Evolutionary conservation across 2,888 invertebrate species (phyloP).

Genomic region (Halictus quadricinctus): DNA sequence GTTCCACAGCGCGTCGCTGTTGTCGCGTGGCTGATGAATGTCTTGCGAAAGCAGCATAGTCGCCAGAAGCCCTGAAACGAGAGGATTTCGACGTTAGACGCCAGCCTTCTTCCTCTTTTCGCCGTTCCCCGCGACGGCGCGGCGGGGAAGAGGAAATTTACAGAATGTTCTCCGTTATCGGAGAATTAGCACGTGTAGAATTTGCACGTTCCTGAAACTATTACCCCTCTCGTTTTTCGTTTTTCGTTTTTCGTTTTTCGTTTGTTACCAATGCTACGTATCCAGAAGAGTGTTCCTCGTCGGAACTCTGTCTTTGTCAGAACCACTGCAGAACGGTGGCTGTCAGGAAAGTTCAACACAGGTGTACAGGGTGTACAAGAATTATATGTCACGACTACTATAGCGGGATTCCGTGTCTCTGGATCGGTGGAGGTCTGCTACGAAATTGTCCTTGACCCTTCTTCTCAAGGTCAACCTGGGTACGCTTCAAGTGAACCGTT

Average conservation of each 20-base stretch:
- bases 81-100: constrained; percentile 57
- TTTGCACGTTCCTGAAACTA: constrained; percentile 8
- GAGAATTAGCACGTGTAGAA: not conserved
- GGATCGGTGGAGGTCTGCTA: too few relatives aligned
- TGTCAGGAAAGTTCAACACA: not conserved
- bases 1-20: constrained; percentile 56
- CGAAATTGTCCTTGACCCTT: too few relatives aligned
- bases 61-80: constrained; percentile 75
- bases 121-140: constrained; percentile 3
- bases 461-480: too few relatives aligned
- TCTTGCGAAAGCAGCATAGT: constrained; percentile 72
- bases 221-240: not conserved
- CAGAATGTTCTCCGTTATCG: not conserved
- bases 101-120: not conserved
- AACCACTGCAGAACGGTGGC: not conserved
- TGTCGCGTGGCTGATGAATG: constrained; percentile 50
- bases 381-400: too few relatives aligned
- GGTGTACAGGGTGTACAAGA: not conserved
- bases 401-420: too few relatives aligned
- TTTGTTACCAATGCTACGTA: not conserved
- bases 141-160: not conserved
- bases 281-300: not conserved
- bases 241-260: not conserved
- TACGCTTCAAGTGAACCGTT: too few relatives aligned
- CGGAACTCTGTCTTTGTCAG: too few relatives aligned